Conservation (phyloP, 2,888 invertebrate genomes). For the Napeogenes inachia region DNA sequence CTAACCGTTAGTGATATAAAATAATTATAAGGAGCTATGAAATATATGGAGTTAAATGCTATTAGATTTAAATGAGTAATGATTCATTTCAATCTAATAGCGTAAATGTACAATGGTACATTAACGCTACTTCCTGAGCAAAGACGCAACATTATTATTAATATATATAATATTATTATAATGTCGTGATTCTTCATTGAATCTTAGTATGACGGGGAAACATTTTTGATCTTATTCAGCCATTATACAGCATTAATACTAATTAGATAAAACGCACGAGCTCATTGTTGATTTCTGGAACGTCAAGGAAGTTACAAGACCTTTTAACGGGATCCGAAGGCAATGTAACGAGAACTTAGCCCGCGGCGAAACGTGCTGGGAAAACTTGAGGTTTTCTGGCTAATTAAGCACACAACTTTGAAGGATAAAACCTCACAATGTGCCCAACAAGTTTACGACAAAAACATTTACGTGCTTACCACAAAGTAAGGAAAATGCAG, state of each 20-base stretch:
- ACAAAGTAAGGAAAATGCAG: background rate
- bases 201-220: background rate
- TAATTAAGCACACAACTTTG: slow-evolving; percentile 66
- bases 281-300: slow-evolving; percentile 12
- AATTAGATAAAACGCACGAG: slow-evolving; percentile 5
- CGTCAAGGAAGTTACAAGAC: slow-evolving; percentile 22
- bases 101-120: too few relatives aligned
- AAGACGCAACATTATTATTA: too few relatives aligned
- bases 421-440: slow-evolving; percentile 50
- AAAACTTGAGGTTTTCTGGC: slow-evolving; percentile 58
- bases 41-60: too few relatives aligned
- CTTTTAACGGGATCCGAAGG: slow-evolving; percentile 40
- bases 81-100: too few relatives aligned
- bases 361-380: slow-evolving; percentile 57
- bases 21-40: too few relatives aligned
- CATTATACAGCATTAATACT: background rate
- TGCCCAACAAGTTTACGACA: slow-evolving; percentile 43
- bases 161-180: too few relatives aligned
- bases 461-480: slow-evolving; percentile 35
- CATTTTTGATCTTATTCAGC: background rate
- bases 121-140: too few relatives aligned
- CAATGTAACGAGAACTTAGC: slow-evolving; percentile 55
- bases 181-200: too few relatives aligned
- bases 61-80: too few relatives aligned
- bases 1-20: too few relatives aligned